Evolutionary conservation across 2,113 vertebrate genomes (phyloP), one percentile per base, ranked within the genome.

Genomic region (Tachysurus vachellii): DNA sequence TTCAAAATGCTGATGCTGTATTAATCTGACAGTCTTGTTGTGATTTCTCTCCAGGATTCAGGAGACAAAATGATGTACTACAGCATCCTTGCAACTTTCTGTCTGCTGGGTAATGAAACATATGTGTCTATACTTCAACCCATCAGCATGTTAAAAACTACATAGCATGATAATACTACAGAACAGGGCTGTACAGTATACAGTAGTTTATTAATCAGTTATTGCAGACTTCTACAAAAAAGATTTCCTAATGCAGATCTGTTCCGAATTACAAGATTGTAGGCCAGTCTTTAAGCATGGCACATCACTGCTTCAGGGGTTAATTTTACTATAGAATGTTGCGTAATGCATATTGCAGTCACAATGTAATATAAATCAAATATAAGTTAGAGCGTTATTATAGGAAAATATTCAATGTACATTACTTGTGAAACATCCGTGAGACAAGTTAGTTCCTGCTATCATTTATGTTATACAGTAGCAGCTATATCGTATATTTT

Each of bases 101-200:
- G 92, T 56, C 87, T 95, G 68, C 91, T 95, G n/a, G 94, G 95
- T 95, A 91, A 93, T 90, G 53, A 82, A 26, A 56, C 59, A 61
- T 31, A 66, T 10, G 21, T 61, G 26, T 59, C 44, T 10, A 12
- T 76, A 21, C 59, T 66, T 21, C 11, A 4, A 10, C 21, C 31
- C 21, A 1, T 19, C 11, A 2, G 87, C 13, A 75, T 23, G 16
- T 23, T 80, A 59, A 79, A 77, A 31, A 14, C 17, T 44, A 11
- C 11, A 79, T n/a, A 50, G 4, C 42, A 23, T 75, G 5, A 47
- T 71, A 47, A 47, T 47, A 50, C 73, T 26, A 76, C 23, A n/a
- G 36, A 71, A 73, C 36, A 73, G 36, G 70, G 36, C 19, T 73
- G 11, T 73, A 9, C 44, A n/a, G 26, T 26, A 14, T 13, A 50